Percentiles rank a stretch among this genome's conserved stretches.
Conservation (phyloP, 1,140 invertebrate genomes). For the Drosophila truncata region DNA sequence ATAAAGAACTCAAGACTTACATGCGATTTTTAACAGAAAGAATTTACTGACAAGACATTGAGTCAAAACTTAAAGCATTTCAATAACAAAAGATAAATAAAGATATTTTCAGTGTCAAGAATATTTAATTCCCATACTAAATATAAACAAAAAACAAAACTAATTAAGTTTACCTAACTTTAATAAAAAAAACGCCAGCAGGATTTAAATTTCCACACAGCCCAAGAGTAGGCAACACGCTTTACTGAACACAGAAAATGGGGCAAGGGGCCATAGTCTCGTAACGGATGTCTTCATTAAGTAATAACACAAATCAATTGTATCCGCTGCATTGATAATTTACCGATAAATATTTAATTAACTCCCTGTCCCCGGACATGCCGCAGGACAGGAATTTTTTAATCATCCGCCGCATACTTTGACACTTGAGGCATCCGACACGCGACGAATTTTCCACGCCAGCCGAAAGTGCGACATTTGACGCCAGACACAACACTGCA, state of each 20-base stretch:
- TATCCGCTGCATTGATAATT: slow-evolving; percentile 51
- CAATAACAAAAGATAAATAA: background rate
- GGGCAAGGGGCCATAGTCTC: background rate
- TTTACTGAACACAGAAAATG: background rate
- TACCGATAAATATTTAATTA: slow-evolving; percentile 53
- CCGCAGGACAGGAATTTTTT: slow-evolving; percentile 64
- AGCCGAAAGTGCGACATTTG: slow-evolving; percentile 74
- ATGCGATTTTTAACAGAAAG: background rate
- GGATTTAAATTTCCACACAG: background rate
- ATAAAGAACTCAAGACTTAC: background rate
- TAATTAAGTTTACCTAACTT: background rate
- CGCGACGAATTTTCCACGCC: slow-evolving; percentile 69
- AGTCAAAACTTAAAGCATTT: background rate
- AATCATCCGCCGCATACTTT: slow-evolving; percentile 77
- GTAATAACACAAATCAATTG: slow-evolving; percentile 58
- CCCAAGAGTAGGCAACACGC: slow-evolving; percentile 45
- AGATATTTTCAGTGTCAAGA: background rate
- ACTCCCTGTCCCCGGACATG: slow-evolving; percentile 36
- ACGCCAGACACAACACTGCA: slow-evolving; percentile 48
- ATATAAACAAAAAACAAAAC: background rate
- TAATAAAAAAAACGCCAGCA: background rate
- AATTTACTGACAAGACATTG: background rate
- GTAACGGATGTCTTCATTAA: slow-evolving; percentile 39
- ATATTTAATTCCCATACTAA: background rate
- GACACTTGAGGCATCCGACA: slow-evolving; percentile 62